Percentiles rank a stretch among this genome's conserved stretches.
Evolutionary conservation across 2,797 vertebrate genomes (phyloP).

Genomic region (Galaxias olidus): DNA sequence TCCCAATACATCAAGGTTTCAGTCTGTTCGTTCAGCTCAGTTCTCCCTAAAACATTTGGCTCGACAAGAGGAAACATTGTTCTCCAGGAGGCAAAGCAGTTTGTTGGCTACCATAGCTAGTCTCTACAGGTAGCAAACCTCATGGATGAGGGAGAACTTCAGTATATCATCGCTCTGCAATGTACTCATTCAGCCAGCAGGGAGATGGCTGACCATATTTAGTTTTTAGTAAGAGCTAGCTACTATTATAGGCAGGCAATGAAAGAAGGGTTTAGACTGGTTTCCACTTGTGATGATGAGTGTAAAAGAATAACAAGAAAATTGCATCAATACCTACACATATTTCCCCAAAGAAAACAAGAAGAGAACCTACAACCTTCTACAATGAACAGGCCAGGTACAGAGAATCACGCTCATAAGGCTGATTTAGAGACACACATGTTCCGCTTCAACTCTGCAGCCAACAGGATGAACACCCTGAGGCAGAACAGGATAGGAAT

Average conservation of each 20-base stretch:
- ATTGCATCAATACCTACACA: background rate
- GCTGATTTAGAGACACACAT: no score
- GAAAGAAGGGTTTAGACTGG: conserved; percentile 93
- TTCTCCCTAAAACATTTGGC: no score
- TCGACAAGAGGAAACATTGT: no score
- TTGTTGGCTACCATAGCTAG: conserved; percentile 98
- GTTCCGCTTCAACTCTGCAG: no score
- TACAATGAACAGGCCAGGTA: no score
- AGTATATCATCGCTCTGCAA: background rate
- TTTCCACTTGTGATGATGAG: conserved; percentile 93
- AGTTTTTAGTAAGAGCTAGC: conserved; percentile 86
- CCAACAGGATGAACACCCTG: conserved; percentile 93
- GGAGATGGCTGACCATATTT: background rate
- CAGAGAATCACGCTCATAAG: no score
- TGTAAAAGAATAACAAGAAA: conserved; percentile 77
- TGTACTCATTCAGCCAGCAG: conserved; percentile 23
- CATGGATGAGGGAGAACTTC: background rate
- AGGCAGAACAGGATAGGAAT: conserved; percentile 93
- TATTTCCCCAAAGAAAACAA: no score
- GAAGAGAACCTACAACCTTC: no score
- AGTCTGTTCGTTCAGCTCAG: no score
- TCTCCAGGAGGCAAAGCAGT: conserved; percentile 93
- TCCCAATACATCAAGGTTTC: conserved; percentile 73
- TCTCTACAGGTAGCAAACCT: conserved; percentile 98
- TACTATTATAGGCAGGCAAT: conserved; percentile 93